Evolutionary conservation across 2,113 vertebrate genomes (phyloP).

Genomic region (Thinocorus orbignyianus): DNA sequence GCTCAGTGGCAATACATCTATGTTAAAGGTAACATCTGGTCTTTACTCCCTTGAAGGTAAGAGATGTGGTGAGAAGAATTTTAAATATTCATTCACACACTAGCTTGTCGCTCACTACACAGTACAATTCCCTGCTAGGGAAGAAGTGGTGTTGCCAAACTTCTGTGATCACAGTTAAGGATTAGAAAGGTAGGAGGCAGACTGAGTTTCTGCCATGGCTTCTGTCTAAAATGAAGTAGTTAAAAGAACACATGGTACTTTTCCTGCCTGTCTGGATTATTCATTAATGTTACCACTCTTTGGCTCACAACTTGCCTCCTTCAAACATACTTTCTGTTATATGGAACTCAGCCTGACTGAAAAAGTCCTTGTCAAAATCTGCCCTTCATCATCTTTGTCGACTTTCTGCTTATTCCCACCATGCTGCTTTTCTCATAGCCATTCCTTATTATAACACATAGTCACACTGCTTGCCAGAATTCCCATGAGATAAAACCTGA

Average conservation of each 20-base stretch:
- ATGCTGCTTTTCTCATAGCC: neutral
- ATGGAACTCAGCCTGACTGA: neutral
- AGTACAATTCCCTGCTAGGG: neutral
- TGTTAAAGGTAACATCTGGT: conserved; percentile 52
- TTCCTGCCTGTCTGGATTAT: neutral
- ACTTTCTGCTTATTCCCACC: neutral
- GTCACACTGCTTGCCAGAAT: neutral
- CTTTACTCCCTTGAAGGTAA: conserved; percentile 31
- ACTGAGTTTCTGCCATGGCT: neutral
- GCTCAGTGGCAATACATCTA: neutral
- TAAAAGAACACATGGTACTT: neutral
- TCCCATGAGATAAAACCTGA: neutral
- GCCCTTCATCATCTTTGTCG: neutral
- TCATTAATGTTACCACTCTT: neutral
- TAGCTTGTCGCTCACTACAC: neutral
- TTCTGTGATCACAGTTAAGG: neutral
- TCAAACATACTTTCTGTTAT: conserved; percentile 28
- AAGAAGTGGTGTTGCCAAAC: neutral
- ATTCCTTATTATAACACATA: neutral
- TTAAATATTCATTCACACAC: neutral
- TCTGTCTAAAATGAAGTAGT: neutral
- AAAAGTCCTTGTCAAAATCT: conserved; percentile 38
- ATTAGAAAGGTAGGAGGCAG: neutral
- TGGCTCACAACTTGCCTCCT: neutral
- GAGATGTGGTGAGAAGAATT: conserved; percentile 40